phyloP scores from a whole-genome alignment of 2,888 invertebrate species.

The Mechanitis messenoides region DNA sequence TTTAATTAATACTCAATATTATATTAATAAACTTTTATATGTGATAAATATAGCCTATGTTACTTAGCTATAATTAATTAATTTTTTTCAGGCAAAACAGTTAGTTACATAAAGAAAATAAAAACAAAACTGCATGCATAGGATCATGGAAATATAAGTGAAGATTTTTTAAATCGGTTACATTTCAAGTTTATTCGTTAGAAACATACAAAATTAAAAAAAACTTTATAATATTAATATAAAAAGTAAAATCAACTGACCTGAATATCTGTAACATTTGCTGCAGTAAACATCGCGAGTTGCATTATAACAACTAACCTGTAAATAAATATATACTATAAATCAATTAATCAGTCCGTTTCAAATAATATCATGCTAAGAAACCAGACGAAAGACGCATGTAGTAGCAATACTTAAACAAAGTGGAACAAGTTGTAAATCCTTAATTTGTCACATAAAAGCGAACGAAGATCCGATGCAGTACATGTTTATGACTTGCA shows the following conservation, averaged over 20 bases:
- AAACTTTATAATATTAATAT: no score
- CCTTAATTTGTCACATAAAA: conserved; percentile 4
- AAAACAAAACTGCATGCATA: no score
- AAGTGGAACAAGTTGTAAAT: conserved; percentile 14
- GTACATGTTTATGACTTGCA: neutral
- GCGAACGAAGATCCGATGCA: neutral
- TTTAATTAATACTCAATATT: no score
- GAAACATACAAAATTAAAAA: no score
- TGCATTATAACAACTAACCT: conserved; percentile 54
- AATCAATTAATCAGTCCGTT: neutral
- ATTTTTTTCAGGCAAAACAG: no score
- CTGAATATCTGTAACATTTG: conserved; percentile 43
- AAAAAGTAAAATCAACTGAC: conserved; percentile 25
- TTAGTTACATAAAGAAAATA: no score
- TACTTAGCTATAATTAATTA: no score
- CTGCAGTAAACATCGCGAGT: conserved; percentile 47
- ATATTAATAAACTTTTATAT: no score
- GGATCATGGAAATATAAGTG: no score
- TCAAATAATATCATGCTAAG: neutral
- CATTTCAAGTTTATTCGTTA: no score
- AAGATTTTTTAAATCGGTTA: no score
- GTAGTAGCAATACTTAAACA: neutral
- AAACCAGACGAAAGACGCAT: neutral
- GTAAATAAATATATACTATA: conserved; percentile 38
- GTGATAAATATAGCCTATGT: no score